phyloP scores from a whole-genome alignment of 2,797 vertebrate species.

The Gymnocypris eckloni region DNA sequence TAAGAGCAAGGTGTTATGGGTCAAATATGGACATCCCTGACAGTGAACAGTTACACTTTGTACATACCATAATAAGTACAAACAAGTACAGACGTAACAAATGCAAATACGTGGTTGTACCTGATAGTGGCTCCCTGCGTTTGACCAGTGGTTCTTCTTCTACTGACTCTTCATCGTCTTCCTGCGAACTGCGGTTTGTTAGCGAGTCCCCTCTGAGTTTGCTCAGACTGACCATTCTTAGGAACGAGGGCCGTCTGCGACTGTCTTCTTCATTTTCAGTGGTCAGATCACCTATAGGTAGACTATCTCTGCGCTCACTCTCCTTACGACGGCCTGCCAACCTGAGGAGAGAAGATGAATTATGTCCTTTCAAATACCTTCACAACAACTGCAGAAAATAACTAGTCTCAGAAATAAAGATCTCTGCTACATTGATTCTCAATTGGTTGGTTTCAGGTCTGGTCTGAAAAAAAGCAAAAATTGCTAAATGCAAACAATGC shows the following conservation, averaged over 20 bases:
- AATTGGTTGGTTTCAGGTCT: not conserved
- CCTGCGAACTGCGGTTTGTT: slow-evolving; percentile 80
- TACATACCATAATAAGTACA: not conserved
- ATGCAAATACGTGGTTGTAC: slow-evolving; percentile 62
- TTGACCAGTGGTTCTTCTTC: slow-evolving; percentile 77
- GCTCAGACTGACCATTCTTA: slow-evolving; percentile 83
- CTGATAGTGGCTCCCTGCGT: slow-evolving; percentile 82
- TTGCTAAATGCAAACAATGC: not conserved
- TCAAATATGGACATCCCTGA: slow-evolving; percentile 30
- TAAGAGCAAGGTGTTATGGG: slow-evolving; percentile 61
- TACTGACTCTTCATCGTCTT: slow-evolving; percentile 74
- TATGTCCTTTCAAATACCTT: not conserved
- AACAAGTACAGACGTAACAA: not conserved
- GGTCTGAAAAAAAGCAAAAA: not conserved
- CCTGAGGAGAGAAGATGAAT: slow-evolving; percentile 62
- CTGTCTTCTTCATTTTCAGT: slow-evolving; percentile 70
- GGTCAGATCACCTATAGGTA: slow-evolving; percentile 76
- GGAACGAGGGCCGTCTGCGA: slow-evolving; percentile 81
- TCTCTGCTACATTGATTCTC: not conserved
- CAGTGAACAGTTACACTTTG: slow-evolving; percentile 13
- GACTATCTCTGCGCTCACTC: slow-evolving; percentile 77
- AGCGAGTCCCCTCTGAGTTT: slow-evolving; percentile 82
- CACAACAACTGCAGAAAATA: not conserved
- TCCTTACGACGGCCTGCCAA: slow-evolving; percentile 80
- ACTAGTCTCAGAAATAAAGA: slow-evolving; percentile 4